Percentiles rank a stretch among this genome's conserved stretches.
Conservation (phyloP, 2,888 invertebrate genomes). For the Fragum sueziense region DNA sequence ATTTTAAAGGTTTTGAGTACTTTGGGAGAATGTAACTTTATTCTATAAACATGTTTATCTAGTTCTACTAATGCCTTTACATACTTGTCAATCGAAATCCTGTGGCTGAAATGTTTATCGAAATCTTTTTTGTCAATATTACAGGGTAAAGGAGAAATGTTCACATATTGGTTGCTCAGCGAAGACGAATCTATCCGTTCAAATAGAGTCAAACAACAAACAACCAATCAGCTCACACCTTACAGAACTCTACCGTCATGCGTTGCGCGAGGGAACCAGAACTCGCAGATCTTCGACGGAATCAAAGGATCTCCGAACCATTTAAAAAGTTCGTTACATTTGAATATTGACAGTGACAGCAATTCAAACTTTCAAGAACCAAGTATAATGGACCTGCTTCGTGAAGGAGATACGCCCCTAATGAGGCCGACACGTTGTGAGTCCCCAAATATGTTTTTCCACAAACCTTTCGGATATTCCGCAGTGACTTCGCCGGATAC, state of each 20-base stretch:
- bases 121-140: slow-evolving; percentile 46
- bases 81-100: too few relatives aligned
- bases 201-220: slow-evolving; percentile 40
- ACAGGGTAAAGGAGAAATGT: slow-evolving; percentile 82
- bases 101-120: too few relatives aligned
- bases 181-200: slow-evolving; percentile 72
- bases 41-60: too few relatives aligned
- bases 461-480: slow-evolving; percentile 11
- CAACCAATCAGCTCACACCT: not conserved
- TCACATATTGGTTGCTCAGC: slow-evolving; percentile 82
- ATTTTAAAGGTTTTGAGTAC: too few relatives aligned
- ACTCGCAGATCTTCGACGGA: slow-evolving; percentile 22
- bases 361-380: slow-evolving; percentile 45
- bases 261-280: not conserved
- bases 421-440: slow-evolving; percentile 30
- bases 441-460: slow-evolving; percentile 37
- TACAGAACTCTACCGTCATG: slow-evolving; percentile 2
- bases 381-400: slow-evolving; percentile 58
- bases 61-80: too few relatives aligned
- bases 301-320: slow-evolving; percentile 20
- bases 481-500: not conserved
- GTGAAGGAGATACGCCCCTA: slow-evolving; percentile 45
- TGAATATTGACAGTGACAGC: slow-evolving; percentile 29
- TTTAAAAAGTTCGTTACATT: slow-evolving; percentile 6
- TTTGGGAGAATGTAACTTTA: too few relatives aligned